These are phyloP conservation scores for Zaprionus kolodkinae DNA, from an alignment of 1,140 invertebrate genomes.

Conservation along the genomic window DNA sequence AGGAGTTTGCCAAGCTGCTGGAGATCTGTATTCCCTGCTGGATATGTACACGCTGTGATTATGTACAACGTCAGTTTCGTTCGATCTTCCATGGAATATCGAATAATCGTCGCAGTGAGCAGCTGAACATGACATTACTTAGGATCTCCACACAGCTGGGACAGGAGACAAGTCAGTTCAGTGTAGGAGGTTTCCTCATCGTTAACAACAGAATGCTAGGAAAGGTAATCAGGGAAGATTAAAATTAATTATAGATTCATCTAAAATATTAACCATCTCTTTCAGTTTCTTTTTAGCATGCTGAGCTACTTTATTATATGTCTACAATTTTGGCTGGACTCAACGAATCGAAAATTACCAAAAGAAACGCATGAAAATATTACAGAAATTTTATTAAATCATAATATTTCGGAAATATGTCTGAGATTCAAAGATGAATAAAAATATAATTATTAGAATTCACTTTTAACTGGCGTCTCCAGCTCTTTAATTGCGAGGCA, in stretches of 20 bases:
- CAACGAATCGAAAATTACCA: neutral
- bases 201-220: conserved; percentile 37
- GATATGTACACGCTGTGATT: conserved; percentile 38
- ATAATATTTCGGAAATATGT: conserved; percentile 1
- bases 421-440: neutral
- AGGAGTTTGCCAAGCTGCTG: conserved; percentile 23
- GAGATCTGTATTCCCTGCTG: conserved; percentile 37
- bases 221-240: neutral
- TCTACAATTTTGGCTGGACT: conserved; percentile 32
- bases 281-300: conserved; percentile 33
- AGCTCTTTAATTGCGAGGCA: neutral
- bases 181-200: conserved; percentile 19
- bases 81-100: conserved; percentile 24
- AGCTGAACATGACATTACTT: conserved; percentile 18
- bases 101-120: conserved; percentile 15
- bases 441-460: neutral
- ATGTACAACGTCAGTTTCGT: conserved; percentile 31
- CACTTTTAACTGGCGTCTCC: neutral
- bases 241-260: neutral
- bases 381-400: neutral
- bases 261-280: neutral
- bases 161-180: conserved; percentile 33
- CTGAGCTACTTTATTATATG: conserved; percentile 34
- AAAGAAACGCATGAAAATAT: neutral
- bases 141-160: conserved; percentile 31